Evolutionary conservation across 2,888 invertebrate species (phyloP), one percentile per base, ranked within the genome.

Genomic region (Leptinotarsa juncta): DNA sequence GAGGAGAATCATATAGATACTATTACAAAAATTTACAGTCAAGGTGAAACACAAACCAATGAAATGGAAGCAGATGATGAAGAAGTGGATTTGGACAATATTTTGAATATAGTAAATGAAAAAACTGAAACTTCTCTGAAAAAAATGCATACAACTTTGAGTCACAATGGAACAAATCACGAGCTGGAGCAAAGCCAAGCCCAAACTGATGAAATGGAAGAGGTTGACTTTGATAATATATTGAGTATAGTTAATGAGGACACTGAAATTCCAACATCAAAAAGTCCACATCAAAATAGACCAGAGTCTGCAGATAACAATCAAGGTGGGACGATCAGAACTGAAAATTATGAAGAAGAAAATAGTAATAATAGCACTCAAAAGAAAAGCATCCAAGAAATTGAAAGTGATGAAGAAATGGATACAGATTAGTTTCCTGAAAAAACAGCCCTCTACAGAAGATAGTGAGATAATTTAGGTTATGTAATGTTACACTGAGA

Each of bases 71-170:
- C 42, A 42, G 57, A 49, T 18, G 23, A 70, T 42, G 70, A 70
- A 65, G 77, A 77, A 62, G 53, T 65, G 55, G 69, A 49, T 55
- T 66, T 73, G 48, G 70, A 73, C n/a, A 53, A 73, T 67, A 60
- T 76, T 49, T 53, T 73, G 65, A 74, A 73, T 66, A 55, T 51
- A 49, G 32, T 70, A 16, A 72, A 72, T 72, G 71, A 62, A 62
- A 50, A 67, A 16, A 16, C 50, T 20, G 49, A 49, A 42, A 20
- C 42, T 55, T 20, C 42, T 42, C 42, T 12, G 42, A 42, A 42
- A 42, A 10, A 42, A 42, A 12, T 42, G 42, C 42, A 10, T 23
- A 51, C 3, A 16, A n/a, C 1, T 51, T 51, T 51, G 51, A 15
- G 12, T 15, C 4, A n/a, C 7, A 51, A 53, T 15, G n/a, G 1